Evolutionary conservation across 2,113 vertebrate genomes (phyloP).

Genomic region (Oostethus manadensis): DNA sequence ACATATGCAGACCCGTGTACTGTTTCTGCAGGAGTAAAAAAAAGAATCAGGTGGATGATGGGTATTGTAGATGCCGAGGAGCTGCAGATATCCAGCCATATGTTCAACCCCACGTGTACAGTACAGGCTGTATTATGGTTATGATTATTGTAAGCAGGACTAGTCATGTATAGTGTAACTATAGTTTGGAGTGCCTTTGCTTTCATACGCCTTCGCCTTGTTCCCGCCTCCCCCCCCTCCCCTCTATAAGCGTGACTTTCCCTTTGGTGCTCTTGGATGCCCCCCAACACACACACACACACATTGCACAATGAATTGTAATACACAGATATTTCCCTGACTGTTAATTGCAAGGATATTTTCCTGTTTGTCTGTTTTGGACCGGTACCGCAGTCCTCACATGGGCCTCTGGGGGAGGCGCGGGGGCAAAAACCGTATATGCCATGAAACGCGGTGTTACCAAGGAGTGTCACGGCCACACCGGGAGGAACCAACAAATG

Average conservation of each 20-base stretch:
- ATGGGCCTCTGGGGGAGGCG: constrained; percentile 28
- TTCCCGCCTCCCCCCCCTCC: constrained; percentile 14
- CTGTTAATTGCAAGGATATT: constrained; percentile 43
- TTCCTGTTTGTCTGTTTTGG: constrained; percentile 45
- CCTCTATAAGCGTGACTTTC: constrained; percentile 45
- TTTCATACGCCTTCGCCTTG: constrained; percentile 82
- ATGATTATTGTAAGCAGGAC: constrained; percentile 99
- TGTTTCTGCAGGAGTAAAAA: constrained; percentile 88
- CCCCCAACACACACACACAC: too few relatives aligned
- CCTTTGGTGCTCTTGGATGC: constrained; percentile 72
- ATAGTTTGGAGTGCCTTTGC: constrained; percentile 99
- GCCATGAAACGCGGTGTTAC: background rate
- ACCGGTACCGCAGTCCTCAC: constrained; percentile 28
- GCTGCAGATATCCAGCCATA: constrained; percentile 99
- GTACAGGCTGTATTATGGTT: constrained; percentile 96
- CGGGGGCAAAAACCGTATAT: background rate
- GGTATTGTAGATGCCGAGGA: constrained; percentile 87
- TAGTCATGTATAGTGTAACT: constrained; percentile 99
- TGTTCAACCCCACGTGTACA: constrained; percentile 97
- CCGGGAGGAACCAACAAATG: too few relatives aligned
- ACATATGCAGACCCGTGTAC: constrained; percentile 97
- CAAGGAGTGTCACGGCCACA: too few relatives aligned
- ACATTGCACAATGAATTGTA: constrained; percentile 48
- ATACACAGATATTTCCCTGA: constrained; percentile 40
- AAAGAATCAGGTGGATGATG: constrained; percentile 89